These are phyloP conservation scores for Epirrita christyi DNA, from an alignment of 2,888 invertebrate genomes.

Conservation along the genomic window DNA sequence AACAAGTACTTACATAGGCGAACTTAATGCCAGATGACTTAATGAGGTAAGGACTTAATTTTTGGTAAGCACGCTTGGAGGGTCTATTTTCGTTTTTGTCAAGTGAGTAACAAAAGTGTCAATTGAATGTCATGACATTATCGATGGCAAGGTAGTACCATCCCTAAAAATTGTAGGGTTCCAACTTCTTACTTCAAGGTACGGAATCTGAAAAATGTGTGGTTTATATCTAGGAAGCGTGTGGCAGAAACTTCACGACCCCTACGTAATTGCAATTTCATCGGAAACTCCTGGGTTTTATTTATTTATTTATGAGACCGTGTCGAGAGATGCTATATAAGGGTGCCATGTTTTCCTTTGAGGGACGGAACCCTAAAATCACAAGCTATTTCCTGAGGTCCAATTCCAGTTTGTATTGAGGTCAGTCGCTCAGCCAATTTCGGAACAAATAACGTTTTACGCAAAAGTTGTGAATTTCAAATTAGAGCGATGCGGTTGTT, in stretches of 20 bases:
- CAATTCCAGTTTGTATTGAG: conserved; percentile 20
- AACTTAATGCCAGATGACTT: too few relatives aligned
- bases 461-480: conserved; percentile 19
- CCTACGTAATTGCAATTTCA: conserved; percentile 15
- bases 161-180: too few relatives aligned
- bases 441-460: conserved; percentile 20
- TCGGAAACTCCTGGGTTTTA: conserved; percentile 5
- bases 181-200: too few relatives aligned
- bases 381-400: conserved; percentile 24
- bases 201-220: too few relatives aligned
- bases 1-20: too few relatives aligned
- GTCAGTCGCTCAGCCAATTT: conserved; percentile 20
- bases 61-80: too few relatives aligned
- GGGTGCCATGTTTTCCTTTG: conserved; percentile 20
- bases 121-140: too few relatives aligned
- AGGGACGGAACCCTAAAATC: conserved; percentile 24
- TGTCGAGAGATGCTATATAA: neutral
- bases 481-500: neutral
- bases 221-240: neutral
- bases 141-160: too few relatives aligned
- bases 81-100: too few relatives aligned
- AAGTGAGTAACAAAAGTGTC: too few relatives aligned
- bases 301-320: conserved; percentile 25
- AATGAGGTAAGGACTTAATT: too few relatives aligned
- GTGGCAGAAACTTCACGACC: neutral